These are phyloP conservation scores for Apodemia zela DNA, from an alignment of 2,888 invertebrate genomes.

Conservation along the genomic window DNA sequence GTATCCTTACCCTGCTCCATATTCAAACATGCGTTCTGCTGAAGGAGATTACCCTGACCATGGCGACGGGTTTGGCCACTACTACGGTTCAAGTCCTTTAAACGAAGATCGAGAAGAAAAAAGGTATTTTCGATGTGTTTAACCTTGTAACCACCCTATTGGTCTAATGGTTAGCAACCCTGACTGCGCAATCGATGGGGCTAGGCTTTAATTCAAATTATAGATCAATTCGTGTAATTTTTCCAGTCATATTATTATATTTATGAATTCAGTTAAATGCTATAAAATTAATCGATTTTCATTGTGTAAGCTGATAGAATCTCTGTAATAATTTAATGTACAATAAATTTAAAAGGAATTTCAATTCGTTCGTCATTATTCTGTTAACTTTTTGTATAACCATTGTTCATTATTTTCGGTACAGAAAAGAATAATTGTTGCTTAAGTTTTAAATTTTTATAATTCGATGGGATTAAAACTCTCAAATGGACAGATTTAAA, in stretches of 20 bases:
- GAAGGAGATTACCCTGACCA: conserved; percentile 56
- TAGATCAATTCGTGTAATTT: too few relatives aligned
- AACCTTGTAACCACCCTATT: too few relatives aligned
- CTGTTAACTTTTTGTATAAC: not conserved
- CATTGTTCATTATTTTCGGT: not conserved
- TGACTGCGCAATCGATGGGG: too few relatives aligned
- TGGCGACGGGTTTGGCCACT: conserved; percentile 65
- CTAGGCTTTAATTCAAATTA: too few relatives aligned
- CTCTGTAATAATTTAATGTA: not conserved
- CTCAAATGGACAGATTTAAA: not conserved
- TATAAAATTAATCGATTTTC: not conserved
- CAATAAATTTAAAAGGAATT: not conserved
- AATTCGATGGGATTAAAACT: not conserved
- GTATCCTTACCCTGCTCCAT: conserved; percentile 50
- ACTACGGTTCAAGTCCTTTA: conserved; percentile 50
- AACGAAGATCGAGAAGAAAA: conserved; percentile 42
- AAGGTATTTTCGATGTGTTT: conserved; percentile 42
- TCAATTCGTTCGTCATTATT: not conserved
- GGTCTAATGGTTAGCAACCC: too few relatives aligned
- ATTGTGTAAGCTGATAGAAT: not conserved
- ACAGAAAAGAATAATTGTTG: not conserved
- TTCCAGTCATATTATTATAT: too few relatives aligned
- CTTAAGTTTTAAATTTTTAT: not conserved
- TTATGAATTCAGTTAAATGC: too few relatives aligned
- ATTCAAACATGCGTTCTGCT: conserved; percentile 42